These are phyloP conservation scores for Psammodynastes pulverulentus DNA, from an alignment of 2,113 vertebrate genomes.

Conservation along the genomic window DNA sequence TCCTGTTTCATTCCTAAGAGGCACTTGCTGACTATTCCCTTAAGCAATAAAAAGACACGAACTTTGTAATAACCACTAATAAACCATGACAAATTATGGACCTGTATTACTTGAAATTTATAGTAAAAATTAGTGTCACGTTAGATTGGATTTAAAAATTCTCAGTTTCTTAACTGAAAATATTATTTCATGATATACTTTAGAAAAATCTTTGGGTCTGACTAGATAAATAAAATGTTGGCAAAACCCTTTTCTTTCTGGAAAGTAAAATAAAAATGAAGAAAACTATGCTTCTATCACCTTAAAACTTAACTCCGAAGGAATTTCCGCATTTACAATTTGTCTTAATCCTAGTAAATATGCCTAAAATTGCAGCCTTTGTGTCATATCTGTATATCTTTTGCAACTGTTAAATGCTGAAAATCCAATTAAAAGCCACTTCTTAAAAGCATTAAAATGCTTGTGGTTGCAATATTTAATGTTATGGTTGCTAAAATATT, in stretches of 20 bases:
- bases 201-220: neutral
- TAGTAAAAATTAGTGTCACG: neutral
- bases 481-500: neutral
- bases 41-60: slow-evolving; percentile 40
- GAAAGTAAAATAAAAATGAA: neutral
- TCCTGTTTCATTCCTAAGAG: slow-evolving; percentile 69
- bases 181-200: neutral
- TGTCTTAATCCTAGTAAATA: neutral
- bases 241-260: neutral
- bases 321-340: neutral
- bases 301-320: neutral
- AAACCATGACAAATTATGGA: neutral
- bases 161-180: neutral
- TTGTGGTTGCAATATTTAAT: neutral
- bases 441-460: neutral
- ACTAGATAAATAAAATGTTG: neutral
- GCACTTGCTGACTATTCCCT: slow-evolving; percentile 73
- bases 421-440: neutral
- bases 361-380: neutral
- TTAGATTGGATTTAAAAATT: neutral
- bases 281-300: neutral
- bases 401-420: neutral
- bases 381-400: neutral
- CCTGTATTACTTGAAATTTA: neutral
- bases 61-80: neutral